phyloP scores from a whole-genome alignment of 2,797 vertebrate species.

The Sorex maritimensis region DNA sequence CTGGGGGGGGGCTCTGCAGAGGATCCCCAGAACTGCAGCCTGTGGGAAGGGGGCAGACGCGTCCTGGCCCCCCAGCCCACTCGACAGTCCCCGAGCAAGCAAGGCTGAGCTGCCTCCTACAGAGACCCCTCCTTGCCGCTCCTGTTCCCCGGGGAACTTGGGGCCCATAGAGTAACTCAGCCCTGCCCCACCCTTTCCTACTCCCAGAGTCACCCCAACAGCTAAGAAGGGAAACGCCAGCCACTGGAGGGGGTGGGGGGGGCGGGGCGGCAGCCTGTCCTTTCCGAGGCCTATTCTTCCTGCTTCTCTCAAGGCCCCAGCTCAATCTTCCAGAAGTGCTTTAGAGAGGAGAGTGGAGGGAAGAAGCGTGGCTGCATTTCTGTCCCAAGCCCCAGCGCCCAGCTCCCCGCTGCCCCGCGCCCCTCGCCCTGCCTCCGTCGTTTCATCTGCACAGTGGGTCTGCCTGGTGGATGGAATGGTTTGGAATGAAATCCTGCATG shows the following conservation, averaged over 20 bases:
- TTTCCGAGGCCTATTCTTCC: background rate
- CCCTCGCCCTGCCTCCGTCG: background rate
- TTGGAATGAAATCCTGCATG: slow-evolving; percentile 70
- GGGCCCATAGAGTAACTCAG: background rate
- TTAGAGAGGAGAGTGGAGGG: too few relatives aligned
- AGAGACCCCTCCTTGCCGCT: background rate
- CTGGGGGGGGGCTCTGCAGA: background rate
- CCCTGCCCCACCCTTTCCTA: background rate
- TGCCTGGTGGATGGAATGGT: slow-evolving; percentile 11
- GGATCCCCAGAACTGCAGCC: slow-evolving; percentile 6
- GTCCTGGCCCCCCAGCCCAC: background rate
- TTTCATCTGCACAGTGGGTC: background rate
- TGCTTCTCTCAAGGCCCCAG: background rate
- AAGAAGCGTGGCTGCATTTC: too few relatives aligned
- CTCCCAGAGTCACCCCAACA: background rate
- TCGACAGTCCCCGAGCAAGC: background rate
- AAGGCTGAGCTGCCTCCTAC: background rate
- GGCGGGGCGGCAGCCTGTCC: background rate
- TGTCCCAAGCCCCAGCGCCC: background rate
- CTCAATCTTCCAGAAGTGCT: too few relatives aligned
- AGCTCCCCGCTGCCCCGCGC: background rate
- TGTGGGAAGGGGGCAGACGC: background rate
- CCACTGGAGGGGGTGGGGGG: too few relatives aligned
- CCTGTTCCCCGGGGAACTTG: background rate
- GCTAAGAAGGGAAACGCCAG: background rate